These are phyloP conservation scores for Choreutis nemorana DNA, from an alignment of 2,888 invertebrate genomes.

Conservation along the genomic window DNA sequence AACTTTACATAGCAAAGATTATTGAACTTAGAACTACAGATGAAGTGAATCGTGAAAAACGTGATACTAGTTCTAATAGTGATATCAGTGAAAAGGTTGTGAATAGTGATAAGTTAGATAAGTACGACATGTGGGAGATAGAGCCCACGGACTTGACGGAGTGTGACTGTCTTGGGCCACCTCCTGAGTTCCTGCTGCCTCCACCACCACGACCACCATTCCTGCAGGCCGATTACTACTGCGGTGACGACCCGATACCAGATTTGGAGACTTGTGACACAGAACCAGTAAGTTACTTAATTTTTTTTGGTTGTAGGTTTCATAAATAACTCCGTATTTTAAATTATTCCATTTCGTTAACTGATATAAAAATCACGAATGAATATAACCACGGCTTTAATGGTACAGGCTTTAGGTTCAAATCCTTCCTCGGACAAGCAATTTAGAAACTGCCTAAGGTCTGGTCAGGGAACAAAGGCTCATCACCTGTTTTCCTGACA, in stretches of 20 bases:
- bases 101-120: conserved; percentile 63
- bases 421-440: conserved; percentile 4
- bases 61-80: conserved; percentile 59
- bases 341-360: conserved; percentile 4
- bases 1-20: conserved; percentile 58
- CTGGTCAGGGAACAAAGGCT: too few relatives aligned
- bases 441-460: background rate
- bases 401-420: conserved; percentile 4
- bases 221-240: conserved; percentile 73
- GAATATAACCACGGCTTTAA: conserved; percentile 5
- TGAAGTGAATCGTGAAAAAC: conserved; percentile 52
- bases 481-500: too few relatives aligned
- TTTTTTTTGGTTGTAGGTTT: background rate
- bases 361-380: conserved; percentile 4
- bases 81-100: conserved; percentile 60
- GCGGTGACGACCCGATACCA: conserved; percentile 74
- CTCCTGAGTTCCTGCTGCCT: conserved; percentile 77
- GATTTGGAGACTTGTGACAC: conserved; percentile 79
- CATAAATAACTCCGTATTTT: too few relatives aligned
- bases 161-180: conserved; percentile 79
- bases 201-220: conserved; percentile 79
- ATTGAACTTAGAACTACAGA: conserved; percentile 52
- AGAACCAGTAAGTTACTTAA: conserved; percentile 71
- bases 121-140: conserved; percentile 75
- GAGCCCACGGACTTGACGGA: conserved; percentile 74